Percentiles rank a stretch among this genome's conserved stretches.
These are phyloP conservation scores for Coccyzus lansbergi DNA, from an alignment of 2,797 vertebrate species.

Conservation along the genomic window DNA sequence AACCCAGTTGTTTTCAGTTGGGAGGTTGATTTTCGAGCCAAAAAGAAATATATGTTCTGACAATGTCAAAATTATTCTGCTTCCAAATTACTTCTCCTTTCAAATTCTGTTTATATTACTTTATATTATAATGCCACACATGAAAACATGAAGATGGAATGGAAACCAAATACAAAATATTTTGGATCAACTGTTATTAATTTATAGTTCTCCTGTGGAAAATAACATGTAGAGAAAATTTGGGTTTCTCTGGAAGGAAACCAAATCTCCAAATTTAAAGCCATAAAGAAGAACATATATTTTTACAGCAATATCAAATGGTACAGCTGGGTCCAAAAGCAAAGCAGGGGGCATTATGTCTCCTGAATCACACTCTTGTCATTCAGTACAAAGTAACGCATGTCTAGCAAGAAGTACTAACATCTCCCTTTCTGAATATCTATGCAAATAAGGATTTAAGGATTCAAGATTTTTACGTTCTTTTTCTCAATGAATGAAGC, in stretches of 20 bases:
- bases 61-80: constrained; percentile 39
- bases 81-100: constrained; percentile 24
- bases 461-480: background rate
- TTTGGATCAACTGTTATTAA: background rate
- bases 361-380: background rate
- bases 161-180: background rate
- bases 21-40: background rate
- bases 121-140: background rate
- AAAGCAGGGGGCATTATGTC: background rate
- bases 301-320: background rate
- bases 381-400: background rate
- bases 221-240: background rate
- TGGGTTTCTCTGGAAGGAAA: background rate
- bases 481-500: background rate
- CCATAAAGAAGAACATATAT: background rate
- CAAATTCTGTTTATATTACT: constrained; percentile 20
- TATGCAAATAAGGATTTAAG: background rate
- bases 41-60: constrained; percentile 16
- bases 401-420: background rate
- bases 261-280: background rate
- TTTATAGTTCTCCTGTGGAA: background rate
- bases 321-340: background rate
- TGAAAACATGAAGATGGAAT: background rate
- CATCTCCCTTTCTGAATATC: background rate
- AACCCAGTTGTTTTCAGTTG: background rate